Base-by-base conservation (phyloP, 2,113 vertebrate genomes). In the Peromyscus polionotus region DNA sequence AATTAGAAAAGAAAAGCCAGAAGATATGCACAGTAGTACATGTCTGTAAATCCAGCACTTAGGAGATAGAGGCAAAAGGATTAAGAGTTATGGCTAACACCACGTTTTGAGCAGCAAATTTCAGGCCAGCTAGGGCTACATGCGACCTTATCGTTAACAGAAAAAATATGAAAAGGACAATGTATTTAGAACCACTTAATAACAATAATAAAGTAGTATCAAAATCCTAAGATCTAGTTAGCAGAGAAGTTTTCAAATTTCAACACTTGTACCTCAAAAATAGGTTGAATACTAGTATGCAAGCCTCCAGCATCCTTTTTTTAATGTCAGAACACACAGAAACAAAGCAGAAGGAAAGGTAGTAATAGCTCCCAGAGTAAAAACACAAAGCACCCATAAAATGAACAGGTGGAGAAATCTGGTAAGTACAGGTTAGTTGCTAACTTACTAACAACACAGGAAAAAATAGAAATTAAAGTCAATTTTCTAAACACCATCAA, bases 1-100 rank as follows among this genome's bases (percentile, higher is more conserved):
- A 91, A 88, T 88, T 79, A 96, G 65, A 94, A 97, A 92, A 67
- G 89, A 80, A 95, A 97, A 80, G 63, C 80, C 57, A 80, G 14
- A 90, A n/a, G 39, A 33, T 45, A 17, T 26, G 8, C 16, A 67
- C 16, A 33, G 39, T 67, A 51, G 61, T 28, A 65, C 81, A 45
- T 85, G 54, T 61, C 80, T 61, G 57, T 28, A 59, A 85, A 61
- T 13, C 39, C 59, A 85, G 7, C 83, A 85, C 83, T 45, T 85
- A 20, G 59, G 59, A 65, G 26, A 65, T 17, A 65, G 59, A 85
- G 39, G 39, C 61, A 45, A 45, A 67, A 86, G 61, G 39, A 86
- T 48, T 39, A 86, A 67, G 61, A 67, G 24, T 84, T 84, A 63
- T 9, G 26, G 28, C 61, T 65, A 85, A 22, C n/a, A 39, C 19